These are phyloP conservation scores for Perizoma affinitatum DNA, from an alignment of 2,888 invertebrate genomes.

Conservation along the genomic window DNA sequence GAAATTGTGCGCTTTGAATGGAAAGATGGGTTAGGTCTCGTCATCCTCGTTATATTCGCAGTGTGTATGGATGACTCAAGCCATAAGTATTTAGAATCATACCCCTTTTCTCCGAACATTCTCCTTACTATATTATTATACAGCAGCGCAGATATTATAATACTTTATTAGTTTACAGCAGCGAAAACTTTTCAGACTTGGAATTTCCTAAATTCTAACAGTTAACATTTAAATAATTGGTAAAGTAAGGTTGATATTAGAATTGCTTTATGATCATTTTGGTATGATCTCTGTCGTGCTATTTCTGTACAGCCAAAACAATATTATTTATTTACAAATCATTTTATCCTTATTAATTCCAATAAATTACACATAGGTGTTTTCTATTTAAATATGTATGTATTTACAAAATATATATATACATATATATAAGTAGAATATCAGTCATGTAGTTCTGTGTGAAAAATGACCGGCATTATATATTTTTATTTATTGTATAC, in stretches of 20 bases:
- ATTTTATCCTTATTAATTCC: background rate
- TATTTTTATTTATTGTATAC: too few species aligned
- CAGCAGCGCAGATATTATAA: too few species aligned
- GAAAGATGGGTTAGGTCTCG: constrained; percentile 42
- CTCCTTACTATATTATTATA: background rate
- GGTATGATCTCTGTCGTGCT: background rate
- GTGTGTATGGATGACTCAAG: constrained; percentile 47
- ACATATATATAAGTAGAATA: too few species aligned
- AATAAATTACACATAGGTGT: background rate
- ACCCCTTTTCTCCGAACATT: constrained; percentile 17
- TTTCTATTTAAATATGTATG: too few species aligned
- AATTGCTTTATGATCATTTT: constrained; percentile 12
- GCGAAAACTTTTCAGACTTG: constrained; percentile 5
- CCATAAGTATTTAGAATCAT: constrained; percentile 43
- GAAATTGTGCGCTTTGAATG: constrained; percentile 42
- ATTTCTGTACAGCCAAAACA: constrained; percentile 10
- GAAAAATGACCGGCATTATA: too few species aligned
- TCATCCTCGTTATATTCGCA: constrained; percentile 35
- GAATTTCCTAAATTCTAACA: constrained; percentile 6
- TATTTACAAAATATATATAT: too few species aligned
- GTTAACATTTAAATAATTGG: constrained; percentile 10
- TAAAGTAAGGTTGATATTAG: constrained; percentile 1
- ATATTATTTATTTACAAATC: too few species aligned
- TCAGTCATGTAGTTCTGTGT: too few species aligned
- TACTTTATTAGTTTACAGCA: background rate